Evolutionary conservation across 2,888 invertebrate genomes (phyloP).

Genomic region (Chrysodeixis includens): DNA sequence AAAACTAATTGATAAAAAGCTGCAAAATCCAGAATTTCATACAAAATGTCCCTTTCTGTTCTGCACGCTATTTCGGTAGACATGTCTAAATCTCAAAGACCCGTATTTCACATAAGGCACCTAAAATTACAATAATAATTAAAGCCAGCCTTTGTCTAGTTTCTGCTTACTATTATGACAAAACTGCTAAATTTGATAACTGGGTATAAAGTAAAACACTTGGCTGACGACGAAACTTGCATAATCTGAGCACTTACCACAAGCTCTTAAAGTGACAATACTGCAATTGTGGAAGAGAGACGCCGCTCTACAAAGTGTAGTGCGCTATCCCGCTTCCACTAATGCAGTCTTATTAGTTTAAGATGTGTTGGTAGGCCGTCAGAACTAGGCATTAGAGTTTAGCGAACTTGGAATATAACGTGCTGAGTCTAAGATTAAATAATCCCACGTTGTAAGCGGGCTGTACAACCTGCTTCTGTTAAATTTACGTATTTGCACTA

Average conservation of each 20-base stretch:
- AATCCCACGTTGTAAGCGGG: conserved; percentile 41
- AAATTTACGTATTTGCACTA: conserved; percentile 24
- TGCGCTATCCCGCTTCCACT: no score
- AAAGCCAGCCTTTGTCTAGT: conserved; percentile 1
- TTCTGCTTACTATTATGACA: conserved; percentile 5
- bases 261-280: no score
- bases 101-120: background rate
- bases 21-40: no score
- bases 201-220: conserved; percentile 33
- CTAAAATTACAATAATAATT: background rate
- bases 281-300: no score
- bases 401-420: conserved; percentile 50
- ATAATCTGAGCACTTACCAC: conserved; percentile 18
- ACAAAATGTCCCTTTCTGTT: no score
- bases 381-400: conserved; percentile 42
- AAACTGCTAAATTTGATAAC: conserved; percentile 20
- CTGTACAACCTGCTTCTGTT: conserved; percentile 24
- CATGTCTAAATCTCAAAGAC: no score
- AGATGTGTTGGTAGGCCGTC: no score
- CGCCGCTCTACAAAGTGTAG: no score
- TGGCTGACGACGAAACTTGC: conserved; percentile 32
- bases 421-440: conserved; percentile 59
- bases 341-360: no score
- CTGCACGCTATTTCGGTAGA: no score
- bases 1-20: no score